Percentiles rank a stretch among this genome's conserved stretches.
phyloP scores from a whole-genome alignment of 2,888 invertebrate genomes.

The Amblyjoppa fuscipennis region DNA sequence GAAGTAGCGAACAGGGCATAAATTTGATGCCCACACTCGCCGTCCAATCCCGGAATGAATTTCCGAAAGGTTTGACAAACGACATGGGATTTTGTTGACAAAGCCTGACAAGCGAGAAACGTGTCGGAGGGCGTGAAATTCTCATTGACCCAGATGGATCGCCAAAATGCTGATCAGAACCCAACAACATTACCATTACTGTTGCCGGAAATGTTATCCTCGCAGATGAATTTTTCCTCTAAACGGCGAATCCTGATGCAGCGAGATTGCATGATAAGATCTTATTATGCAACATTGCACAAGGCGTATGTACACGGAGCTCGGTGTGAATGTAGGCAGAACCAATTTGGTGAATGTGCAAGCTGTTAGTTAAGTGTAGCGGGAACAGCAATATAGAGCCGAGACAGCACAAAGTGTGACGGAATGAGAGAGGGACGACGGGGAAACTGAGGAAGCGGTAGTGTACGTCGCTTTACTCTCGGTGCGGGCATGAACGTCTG shows the following conservation, averaged over 20 bases:
- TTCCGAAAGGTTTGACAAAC: too few relatives aligned
- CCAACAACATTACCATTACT: neutral
- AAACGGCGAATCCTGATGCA: too few relatives aligned
- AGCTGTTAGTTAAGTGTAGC: slow-evolving; percentile 51
- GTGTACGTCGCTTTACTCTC: slow-evolving; percentile 34
- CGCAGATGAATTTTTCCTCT: neutral
- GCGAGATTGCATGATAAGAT: neutral
- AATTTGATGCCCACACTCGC: too few relatives aligned
- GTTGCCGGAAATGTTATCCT: neutral
- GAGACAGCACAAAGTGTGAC: slow-evolving; percentile 34
- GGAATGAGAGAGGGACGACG: neutral
- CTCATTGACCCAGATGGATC: too few relatives aligned
- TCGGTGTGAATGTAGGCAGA: slow-evolving; percentile 11
- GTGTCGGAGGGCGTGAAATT: too few relatives aligned
- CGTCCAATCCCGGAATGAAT: too few relatives aligned
- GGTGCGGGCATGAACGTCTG: slow-evolving; percentile 8
- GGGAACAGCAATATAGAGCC: neutral
- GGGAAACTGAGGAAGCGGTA: slow-evolving; percentile 25
- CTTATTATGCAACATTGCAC: slow-evolving; percentile 14
- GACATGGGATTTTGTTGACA: too few relatives aligned
- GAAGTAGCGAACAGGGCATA: too few relatives aligned
- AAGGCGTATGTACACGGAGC: neutral
- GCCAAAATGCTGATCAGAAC: too few relatives aligned
- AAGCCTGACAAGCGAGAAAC: too few relatives aligned
- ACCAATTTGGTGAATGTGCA: slow-evolving; percentile 43